Base-by-base conservation (phyloP, 2,797 vertebrate species). In the Leptatherina wallacei region DNA sequence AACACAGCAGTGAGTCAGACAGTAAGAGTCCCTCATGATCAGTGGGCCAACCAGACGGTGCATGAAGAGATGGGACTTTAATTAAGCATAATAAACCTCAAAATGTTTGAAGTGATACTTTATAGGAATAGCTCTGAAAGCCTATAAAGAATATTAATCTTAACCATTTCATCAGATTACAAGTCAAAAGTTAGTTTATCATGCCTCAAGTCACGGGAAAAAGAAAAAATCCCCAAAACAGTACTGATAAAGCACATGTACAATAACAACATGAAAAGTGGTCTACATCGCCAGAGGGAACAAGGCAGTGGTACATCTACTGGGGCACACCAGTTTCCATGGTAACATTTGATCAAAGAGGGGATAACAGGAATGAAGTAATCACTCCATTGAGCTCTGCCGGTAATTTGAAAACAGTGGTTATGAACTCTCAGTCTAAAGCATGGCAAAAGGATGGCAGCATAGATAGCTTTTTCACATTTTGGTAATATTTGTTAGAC, bases 311-410 rank as follows among this genome's bases (percentile, higher is more conserved):
- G 75, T 54, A 77, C 67, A 75, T 86, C 81, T 83, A 79, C 69
- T 75, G 88, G 87, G 88, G 85, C 77, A 88, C 77, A 70, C 71
- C 81, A 80, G 94, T 95, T 94, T 92, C 94, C 90, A 94, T 95
- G 92, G 94, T 85, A 91, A 94, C 93, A 18, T 82, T 69, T 86
- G 85, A 92, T 93, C 82, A 85, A 74, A 88, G 82, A 84, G 76
- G 65, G 71, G 92, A 86, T 90, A 88, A 79, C 81, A 89, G 84
- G 88, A 88, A 85, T 88, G 87, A 92, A 86, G 89, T 86, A 90
- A 93, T 90, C 85, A 87, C 85, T 86, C 75, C 84, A 82, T 69
- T 86, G 88, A 91, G 86, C 74, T 64, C 79, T 69, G 71, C 61
- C 80, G 85, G 79, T 77, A 78, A 66, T 89, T 86, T 85, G 80